These are phyloP conservation scores for Adrianichthys oophorus DNA, from an alignment of 2,797 vertebrate species.

Conservation along the genomic window DNA sequence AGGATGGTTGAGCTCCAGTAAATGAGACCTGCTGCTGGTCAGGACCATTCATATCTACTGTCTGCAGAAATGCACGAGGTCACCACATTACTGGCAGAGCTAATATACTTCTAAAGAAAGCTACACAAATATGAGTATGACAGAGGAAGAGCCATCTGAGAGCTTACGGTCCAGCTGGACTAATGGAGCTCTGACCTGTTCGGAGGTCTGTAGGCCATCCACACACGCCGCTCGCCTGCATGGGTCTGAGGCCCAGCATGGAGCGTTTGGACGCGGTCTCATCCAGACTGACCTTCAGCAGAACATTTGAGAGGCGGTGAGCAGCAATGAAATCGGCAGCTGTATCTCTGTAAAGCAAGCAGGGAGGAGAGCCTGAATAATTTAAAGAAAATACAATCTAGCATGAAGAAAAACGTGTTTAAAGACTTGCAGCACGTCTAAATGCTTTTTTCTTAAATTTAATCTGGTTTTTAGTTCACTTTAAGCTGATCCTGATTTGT, in stretches of 20 bases:
- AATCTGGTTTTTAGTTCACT: no score
- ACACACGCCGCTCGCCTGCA: conserved; percentile 14
- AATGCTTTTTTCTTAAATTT: no score
- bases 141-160: background rate
- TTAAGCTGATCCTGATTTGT: no score
- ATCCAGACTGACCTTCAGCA: conserved; percentile 74
- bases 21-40: no score
- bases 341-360: conserved; percentile 62
- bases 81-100: no score
- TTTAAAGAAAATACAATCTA: background rate
- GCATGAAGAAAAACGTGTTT: no score
- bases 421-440: background rate
- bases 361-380: background rate
- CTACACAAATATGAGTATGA: no score
- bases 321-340: conserved; percentile 75
- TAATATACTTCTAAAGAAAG: no score
- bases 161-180: background rate
- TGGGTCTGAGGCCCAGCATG: conserved; percentile 9
- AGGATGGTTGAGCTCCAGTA: no score
- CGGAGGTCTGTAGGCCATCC: conserved; percentile 53
- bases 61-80: no score
- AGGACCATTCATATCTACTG: no score
- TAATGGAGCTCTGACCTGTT: conserved; percentile 51
- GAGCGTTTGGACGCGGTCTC: conserved; percentile 51
- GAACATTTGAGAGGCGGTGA: conserved; percentile 67